Conservation (phyloP, 2,888 invertebrate genomes). For the Dasypolia templi region DNA sequence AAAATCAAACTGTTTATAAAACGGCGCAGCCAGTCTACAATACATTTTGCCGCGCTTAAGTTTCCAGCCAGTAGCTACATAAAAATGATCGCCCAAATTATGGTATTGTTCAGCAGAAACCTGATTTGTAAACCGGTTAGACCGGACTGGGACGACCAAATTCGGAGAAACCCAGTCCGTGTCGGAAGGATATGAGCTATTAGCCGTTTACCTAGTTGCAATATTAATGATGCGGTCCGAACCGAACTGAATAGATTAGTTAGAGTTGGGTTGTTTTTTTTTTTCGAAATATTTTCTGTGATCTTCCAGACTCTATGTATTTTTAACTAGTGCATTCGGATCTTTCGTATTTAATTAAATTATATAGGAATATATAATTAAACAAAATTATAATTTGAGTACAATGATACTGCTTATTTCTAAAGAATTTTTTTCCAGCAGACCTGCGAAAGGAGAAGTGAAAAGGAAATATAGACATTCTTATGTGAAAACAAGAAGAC, state of each 20-base stretch:
- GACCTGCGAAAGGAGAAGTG: too few relatives aligned
- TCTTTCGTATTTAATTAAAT: background rate
- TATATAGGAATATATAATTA: too few relatives aligned
- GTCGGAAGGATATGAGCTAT: conserved; percentile 52
- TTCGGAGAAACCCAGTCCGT: conserved; percentile 50
- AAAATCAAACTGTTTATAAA: conserved; percentile 29
- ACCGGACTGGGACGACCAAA: conserved; percentile 43
- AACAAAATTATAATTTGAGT: too few relatives aligned
- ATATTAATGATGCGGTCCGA: conserved; percentile 30
- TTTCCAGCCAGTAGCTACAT: conserved; percentile 41
- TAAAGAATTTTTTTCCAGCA: too few relatives aligned
- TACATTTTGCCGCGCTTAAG: conserved; percentile 11
- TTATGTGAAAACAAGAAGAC: too few relatives aligned
- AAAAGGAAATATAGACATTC: too few relatives aligned
- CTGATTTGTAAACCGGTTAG: conserved; percentile 47
- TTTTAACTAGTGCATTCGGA: background rate
- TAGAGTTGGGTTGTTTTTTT: background rate
- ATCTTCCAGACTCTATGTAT: background rate
- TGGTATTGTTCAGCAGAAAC: conserved; percentile 53
- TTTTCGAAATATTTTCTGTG: background rate
- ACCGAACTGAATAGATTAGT: conserved; percentile 10
- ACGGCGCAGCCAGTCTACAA: background rate
- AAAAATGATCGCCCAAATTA: conserved; percentile 51
- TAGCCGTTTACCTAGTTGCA: conserved; percentile 50
- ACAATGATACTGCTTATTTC: too few relatives aligned